These are phyloP conservation scores for Catagonus wagneri DNA, from an alignment of 2,113 vertebrate species.

Conservation along the genomic window DNA sequence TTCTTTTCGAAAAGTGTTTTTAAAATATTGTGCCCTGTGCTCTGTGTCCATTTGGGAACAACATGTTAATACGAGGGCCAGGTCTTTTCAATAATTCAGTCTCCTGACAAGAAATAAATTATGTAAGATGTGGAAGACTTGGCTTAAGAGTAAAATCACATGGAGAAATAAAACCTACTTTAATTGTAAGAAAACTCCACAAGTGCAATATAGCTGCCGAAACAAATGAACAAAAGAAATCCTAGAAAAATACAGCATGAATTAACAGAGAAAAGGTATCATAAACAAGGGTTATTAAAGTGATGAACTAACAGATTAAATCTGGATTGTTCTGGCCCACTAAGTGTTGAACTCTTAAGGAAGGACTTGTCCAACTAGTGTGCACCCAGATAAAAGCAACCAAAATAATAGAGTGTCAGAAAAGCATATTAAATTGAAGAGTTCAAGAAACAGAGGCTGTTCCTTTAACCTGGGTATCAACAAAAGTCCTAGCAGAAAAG, in stretches of 20 bases:
- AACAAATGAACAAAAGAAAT: not conserved
- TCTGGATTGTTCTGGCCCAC: not conserved
- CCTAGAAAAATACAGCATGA: not conserved
- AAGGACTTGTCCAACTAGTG: not conserved
- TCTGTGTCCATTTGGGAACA: not conserved
- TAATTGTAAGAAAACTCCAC: not conserved
- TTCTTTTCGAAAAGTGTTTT: constrained; percentile 59
- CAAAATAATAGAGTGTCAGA: not conserved
- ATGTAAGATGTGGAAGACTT: not conserved
- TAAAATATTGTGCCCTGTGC: constrained; percentile 42
- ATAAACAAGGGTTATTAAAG: not conserved
- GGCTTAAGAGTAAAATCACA: constrained; percentile 29
- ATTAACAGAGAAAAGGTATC: not conserved
- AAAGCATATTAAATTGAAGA: not conserved
- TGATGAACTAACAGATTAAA: not conserved
- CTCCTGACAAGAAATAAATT: constrained; percentile 34
- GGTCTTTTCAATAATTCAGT: constrained; percentile 61
- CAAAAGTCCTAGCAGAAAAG: not conserved
- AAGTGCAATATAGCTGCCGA: not conserved
- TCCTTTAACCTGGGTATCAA: not conserved
- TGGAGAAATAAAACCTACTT: not conserved
- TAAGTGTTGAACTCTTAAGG: not conserved
- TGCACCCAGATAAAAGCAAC: not conserved
- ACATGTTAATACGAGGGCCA: constrained; percentile 22
- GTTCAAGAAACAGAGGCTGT: not conserved